These are phyloP conservation scores for Pecten maximus DNA, from an alignment of 2,888 invertebrate species.

Conservation along the genomic window DNA sequence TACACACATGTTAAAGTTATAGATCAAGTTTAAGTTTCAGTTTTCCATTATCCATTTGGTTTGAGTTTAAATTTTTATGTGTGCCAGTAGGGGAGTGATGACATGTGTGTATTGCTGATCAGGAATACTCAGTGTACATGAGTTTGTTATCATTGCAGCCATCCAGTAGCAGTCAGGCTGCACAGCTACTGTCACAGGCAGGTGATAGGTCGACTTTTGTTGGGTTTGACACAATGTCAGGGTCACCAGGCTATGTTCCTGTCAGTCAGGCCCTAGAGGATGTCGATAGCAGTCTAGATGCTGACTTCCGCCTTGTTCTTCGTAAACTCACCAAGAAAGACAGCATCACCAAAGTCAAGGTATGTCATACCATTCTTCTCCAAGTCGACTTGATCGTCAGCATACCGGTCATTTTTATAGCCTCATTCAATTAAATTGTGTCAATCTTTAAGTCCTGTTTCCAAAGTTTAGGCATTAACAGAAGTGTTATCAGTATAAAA, in stretches of 20 bases:
- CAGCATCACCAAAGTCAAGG: slow-evolving; percentile 94
- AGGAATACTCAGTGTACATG: too few relatives aligned
- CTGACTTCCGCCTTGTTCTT: slow-evolving; percentile 90
- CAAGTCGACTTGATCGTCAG: too few relatives aligned
- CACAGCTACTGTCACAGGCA: slow-evolving; percentile 87
- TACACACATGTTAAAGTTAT: too few relatives aligned
- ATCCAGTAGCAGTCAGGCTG: slow-evolving; percentile 94
- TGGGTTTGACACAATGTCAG: slow-evolving; percentile 86
- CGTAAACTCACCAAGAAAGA: slow-evolving; percentile 96
- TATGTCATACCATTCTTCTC: slow-evolving; percentile 38
- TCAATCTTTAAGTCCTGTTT: not conserved
- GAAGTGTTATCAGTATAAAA: not conserved
- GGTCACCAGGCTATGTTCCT: slow-evolving; percentile 86
- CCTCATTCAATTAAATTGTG: not conserved
- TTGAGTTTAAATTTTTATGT: too few relatives aligned
- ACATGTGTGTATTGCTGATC: too few relatives aligned
- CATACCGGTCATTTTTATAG: too few relatives aligned
- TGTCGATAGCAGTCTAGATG: slow-evolving; percentile 87
- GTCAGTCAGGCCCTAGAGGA: slow-evolving; percentile 83
- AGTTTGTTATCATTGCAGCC: slow-evolving; percentile 87
- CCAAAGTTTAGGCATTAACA: not conserved
- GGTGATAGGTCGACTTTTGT: slow-evolving; percentile 84
- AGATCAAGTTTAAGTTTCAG: too few relatives aligned
- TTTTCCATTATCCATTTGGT: too few relatives aligned
- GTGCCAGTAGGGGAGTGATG: too few relatives aligned